Evolutionary conservation across 2,113 vertebrate genomes (phyloP).

Genomic region (Menura novaehollandiae): DNA sequence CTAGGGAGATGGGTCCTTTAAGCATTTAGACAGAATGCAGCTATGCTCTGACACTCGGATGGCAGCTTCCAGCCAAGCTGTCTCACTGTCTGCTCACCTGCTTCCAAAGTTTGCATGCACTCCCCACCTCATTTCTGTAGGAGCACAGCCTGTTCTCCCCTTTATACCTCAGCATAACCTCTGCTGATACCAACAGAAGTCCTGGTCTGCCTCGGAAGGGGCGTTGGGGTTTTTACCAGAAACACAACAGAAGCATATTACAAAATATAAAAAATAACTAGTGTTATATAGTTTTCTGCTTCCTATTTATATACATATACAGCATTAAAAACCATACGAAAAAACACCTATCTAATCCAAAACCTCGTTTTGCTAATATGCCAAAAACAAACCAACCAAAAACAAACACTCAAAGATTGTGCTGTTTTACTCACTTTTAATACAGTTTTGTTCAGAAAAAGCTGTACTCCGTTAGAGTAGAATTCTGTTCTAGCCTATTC

Average conservation of each 20-base stretch:
- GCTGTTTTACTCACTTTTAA: conserved; percentile 32
- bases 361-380: conserved; percentile 23
- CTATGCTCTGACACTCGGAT: background rate
- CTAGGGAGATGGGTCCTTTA: conserved; percentile 22
- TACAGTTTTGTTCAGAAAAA: conserved; percentile 69
- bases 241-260: conserved; percentile 66
- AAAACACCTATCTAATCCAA: conserved; percentile 62
- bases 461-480: conserved; percentile 37
- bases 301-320: conserved; percentile 69
- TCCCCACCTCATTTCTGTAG: background rate
- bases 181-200: background rate
- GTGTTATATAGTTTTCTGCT: conserved; percentile 57
- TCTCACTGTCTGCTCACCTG: background rate
- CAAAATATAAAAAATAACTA: conserved; percentile 76
- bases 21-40: background rate
- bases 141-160: background rate
- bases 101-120: background rate
- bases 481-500: conserved; percentile 42
- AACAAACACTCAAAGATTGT: conserved; percentile 38
- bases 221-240: conserved; percentile 14
- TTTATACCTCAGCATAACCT: background rate
- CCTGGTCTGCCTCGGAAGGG: background rate
- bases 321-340: conserved; percentile 63
- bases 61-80: background rate
- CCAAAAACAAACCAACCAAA: conserved; percentile 2